Evolutionary conservation across 2,888 invertebrate species (phyloP).

Genomic region (Theristus sp.): DNA sequence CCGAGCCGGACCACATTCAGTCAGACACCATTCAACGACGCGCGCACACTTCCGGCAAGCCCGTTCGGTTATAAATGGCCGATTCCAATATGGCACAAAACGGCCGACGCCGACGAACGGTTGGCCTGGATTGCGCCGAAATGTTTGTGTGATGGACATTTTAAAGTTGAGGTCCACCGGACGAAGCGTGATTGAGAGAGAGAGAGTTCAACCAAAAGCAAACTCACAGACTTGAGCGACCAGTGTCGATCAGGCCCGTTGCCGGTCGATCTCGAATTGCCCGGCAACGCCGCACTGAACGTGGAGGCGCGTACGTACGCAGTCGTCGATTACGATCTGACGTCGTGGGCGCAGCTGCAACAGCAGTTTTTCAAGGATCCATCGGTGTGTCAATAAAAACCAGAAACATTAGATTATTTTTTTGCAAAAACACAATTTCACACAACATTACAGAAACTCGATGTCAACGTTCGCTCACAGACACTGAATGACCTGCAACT

Average conservation of each 20-base stretch:
- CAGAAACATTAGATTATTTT: neutral
- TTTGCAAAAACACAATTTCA: too few relatives aligned
- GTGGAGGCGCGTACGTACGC: neutral
- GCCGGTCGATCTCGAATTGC: neutral
- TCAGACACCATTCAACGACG: slow-evolving; percentile 9
- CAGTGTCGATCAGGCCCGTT: too few relatives aligned
- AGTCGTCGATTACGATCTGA: neutral
- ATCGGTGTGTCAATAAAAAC: neutral
- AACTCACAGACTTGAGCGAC: neutral
- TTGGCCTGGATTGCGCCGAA: neutral
- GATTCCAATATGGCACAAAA: neutral
- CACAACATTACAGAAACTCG: neutral
- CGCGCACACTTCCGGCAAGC: neutral
- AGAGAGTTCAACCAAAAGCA: too few relatives aligned
- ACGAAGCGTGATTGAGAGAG: neutral
- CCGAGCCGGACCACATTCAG: slow-evolving; percentile 4
- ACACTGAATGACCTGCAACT: neutral
- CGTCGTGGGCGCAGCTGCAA: neutral
- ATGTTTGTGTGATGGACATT: neutral
- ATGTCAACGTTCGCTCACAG: neutral
- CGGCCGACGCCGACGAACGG: neutral
- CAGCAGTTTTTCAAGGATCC: neutral
- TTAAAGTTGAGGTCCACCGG: too few relatives aligned
- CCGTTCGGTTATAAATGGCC: neutral
- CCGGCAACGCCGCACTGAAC: neutral